These are phyloP conservation scores for Himalopsyche phryganea DNA, from an alignment of 1,140 invertebrate species.

Conservation along the genomic window DNA sequence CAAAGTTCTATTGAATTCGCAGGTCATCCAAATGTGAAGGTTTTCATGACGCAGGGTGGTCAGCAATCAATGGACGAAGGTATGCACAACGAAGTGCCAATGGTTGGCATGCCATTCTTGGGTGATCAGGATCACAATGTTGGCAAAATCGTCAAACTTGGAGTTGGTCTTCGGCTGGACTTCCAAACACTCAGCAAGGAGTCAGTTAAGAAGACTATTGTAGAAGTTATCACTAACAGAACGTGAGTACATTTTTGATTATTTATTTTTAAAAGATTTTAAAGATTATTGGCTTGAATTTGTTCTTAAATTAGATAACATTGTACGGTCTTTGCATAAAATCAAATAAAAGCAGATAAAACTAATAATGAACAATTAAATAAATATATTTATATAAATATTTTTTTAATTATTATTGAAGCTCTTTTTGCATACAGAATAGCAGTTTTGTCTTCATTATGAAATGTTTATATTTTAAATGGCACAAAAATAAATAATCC, in stretches of 20 bases:
- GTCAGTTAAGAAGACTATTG: constrained; percentile 34
- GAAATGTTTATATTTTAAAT: too few species aligned
- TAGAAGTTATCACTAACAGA: constrained; percentile 27
- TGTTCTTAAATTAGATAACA: too few species aligned
- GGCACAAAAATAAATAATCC: too few species aligned
- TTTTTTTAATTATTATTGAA: too few species aligned
- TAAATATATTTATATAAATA: too few species aligned
- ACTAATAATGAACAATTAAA: too few species aligned
- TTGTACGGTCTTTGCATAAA: too few species aligned
- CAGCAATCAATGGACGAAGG: constrained; percentile 56
- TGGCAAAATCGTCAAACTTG: constrained; percentile 33
- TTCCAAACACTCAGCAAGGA: constrained; percentile 36
- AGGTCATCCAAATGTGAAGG: constrained; percentile 52
- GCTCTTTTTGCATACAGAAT: too few species aligned
- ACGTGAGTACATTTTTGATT: constrained; percentile 12
- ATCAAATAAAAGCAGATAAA: too few species aligned
- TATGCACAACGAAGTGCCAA: constrained; percentile 51
- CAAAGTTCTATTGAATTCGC: too few species aligned
- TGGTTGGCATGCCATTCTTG: constrained; percentile 45
- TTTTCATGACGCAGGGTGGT: constrained; percentile 60
- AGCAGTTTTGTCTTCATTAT: too few species aligned
- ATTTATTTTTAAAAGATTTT: constrained; percentile 2
- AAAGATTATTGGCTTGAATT: too few species aligned
- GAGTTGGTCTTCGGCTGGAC: constrained; percentile 39
- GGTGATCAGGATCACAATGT: constrained; percentile 39